phyloP scores from a whole-genome alignment of 2,797 vertebrate species.

The Anableps anableps region DNA sequence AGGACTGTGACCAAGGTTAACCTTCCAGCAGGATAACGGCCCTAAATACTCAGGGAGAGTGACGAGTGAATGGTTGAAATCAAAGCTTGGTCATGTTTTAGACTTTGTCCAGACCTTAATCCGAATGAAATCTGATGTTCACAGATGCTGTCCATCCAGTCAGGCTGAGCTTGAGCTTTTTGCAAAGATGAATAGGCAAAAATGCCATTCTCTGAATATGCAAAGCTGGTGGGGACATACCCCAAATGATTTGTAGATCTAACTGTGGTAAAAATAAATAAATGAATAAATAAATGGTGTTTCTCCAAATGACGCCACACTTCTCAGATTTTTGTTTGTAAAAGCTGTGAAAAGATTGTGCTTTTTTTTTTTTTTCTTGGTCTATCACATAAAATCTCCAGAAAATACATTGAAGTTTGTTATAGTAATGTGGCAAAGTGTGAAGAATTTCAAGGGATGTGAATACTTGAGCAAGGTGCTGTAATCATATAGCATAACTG shows the following conservation, averaged over 20 bases:
- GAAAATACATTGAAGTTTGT: not conserved
- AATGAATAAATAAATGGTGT: too few species aligned
- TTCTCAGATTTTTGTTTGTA: not conserved
- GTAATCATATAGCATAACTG: not conserved
- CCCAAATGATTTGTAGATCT: not conserved
- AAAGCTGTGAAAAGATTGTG: not conserved
- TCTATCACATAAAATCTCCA: not conserved
- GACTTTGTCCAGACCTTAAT: not conserved
- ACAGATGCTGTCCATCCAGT: not conserved
- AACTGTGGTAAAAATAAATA: not conserved
- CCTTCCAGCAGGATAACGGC: not conserved
- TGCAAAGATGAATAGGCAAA: not conserved
- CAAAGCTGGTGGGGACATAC: not conserved
- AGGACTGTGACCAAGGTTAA: not conserved
- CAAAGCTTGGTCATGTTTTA: not conserved
- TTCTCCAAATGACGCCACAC: not conserved
- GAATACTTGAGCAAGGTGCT: not conserved
- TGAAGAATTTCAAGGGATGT: not conserved
- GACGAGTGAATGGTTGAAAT: not conserved
- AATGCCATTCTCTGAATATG: not conserved
- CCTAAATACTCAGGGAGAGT: not conserved
- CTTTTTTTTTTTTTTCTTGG: not conserved
- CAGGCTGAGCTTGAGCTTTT: not conserved
- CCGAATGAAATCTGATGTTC: not conserved
- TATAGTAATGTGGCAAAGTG: not conserved